Percentiles rank a stretch among this genome's conserved stretches.
Evolutionary conservation across 2,113 vertebrate species (phyloP).

Genomic region (Cyanocitta stelleri): DNA sequence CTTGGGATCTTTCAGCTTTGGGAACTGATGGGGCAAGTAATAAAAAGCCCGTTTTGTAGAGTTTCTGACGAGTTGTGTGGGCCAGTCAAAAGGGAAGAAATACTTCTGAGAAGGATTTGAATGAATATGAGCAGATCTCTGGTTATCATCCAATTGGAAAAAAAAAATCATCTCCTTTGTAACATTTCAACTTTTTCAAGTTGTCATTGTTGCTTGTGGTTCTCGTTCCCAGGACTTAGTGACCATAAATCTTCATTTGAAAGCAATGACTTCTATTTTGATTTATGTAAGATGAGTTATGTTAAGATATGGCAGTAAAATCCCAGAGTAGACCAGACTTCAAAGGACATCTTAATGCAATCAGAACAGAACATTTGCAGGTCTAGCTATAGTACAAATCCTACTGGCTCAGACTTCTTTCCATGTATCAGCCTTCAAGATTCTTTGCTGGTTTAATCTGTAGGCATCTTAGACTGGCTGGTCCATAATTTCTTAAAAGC

Average conservation of each 20-base stretch:
- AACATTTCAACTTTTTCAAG: not conserved
- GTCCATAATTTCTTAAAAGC: not conserved
- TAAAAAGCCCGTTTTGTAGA: not conserved
- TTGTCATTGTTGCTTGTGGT: not conserved
- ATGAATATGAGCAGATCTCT: not conserved
- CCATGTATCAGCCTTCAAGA: not conserved
- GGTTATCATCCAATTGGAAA: conserved; percentile 6
- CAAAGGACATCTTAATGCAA: not conserved
- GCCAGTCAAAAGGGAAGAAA: not conserved
- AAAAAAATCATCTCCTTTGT: not conserved
- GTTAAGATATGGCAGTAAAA: not conserved
- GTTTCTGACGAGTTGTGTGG: not conserved
- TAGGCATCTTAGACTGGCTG: not conserved
- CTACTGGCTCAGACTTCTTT: not conserved
- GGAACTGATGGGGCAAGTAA: not conserved
- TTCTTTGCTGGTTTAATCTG: not conserved
- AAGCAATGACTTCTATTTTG: not conserved
- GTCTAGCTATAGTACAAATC: not conserved
- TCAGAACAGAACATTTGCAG: not conserved
- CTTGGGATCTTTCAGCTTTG: not conserved
- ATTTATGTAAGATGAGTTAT: not conserved
- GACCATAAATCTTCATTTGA: not conserved
- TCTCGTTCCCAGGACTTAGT: not conserved
- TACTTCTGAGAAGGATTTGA: not conserved
- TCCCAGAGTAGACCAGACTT: not conserved